phyloP scores from a whole-genome alignment of 2,888 invertebrate species.

The Yponomeuta evonymella region DNA sequence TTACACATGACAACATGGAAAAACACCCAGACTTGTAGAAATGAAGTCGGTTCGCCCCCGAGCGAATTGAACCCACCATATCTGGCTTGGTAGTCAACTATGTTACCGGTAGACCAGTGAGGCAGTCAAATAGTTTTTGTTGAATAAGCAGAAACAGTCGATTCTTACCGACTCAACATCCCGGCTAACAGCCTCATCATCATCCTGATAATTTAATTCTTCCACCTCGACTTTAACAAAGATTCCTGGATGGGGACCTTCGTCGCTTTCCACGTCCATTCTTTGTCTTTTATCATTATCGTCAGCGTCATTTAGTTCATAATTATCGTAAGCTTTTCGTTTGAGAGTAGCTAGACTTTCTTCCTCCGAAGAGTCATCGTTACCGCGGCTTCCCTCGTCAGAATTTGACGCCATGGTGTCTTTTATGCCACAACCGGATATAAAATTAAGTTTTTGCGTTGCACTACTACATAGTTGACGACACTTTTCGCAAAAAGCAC shows the following conservation, averaged over 20 bases:
- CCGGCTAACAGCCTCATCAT: neutral
- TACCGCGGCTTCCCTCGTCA: constrained; percentile 21
- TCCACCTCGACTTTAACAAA: constrained; percentile 35
- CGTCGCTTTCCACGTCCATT: constrained; percentile 28
- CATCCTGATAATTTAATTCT: constrained; percentile 28
- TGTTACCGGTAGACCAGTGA: too few relatives aligned
- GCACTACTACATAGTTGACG: neutral
- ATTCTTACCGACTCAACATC: neutral
- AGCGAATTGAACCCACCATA: too few relatives aligned
- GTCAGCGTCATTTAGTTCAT: constrained; percentile 16
- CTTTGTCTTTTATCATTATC: constrained; percentile 18
- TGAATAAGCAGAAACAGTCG: neutral
- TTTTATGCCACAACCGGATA: neutral
- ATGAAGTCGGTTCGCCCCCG: too few relatives aligned
- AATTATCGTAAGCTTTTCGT: constrained; percentile 26
- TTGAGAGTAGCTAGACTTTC: constrained; percentile 32
- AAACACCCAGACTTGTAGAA: too few relatives aligned
- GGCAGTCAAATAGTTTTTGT: neutral
- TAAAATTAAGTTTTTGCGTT: neutral
- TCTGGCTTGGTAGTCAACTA: too few relatives aligned
- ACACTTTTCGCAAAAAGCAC: constrained; percentile 1
- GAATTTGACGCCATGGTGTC: constrained; percentile 26
- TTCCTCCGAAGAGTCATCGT: constrained; percentile 34
- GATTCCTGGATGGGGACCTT: constrained; percentile 27
- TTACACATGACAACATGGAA: too few relatives aligned